Base-by-base conservation (phyloP, 2,797 vertebrate genomes). In the Hoplostethus mediterraneus region DNA sequence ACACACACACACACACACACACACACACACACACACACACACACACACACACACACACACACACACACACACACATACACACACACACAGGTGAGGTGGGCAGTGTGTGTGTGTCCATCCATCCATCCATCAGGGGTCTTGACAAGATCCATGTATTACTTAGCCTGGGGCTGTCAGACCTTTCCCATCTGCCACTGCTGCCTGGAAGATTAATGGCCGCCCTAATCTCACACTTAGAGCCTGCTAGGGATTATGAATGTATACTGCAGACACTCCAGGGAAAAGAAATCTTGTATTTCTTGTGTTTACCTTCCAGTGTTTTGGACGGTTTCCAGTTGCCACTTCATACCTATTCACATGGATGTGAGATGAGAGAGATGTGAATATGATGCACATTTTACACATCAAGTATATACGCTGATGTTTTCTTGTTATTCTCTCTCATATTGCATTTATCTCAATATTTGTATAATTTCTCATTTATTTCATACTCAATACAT, bases 141-240 rank as follows among this genome's bases (percentile, higher is more conserved):
- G 87, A 91, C 88, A 90, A 80, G 86, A 78, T 86, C 81, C 80
- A 87, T 90, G 90, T 87, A 88, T 90, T 86, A 91, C 74, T 89
- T 85, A 85, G 76, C 82, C 87, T 68, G 71, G 66, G 52, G 72
- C 81, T 88, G 89, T 86, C 87, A 73, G 75, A 82, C 61, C 79
- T 80, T 80, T 71, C 78, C 80, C 71, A 89, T 79, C 76, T 84
- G 52, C 77, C 66, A 61, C 59, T 38, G 79, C 83, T 73, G 80
- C 66, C 71, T 67, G 57, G 65, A 82, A 90, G 90, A 93, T 91
- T 86, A 90, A 92, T 90, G 87, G 57, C 60, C 12, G 30, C 77
- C 77, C 61, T 85, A 81, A 87, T 82, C 73, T 63, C 52, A 82
- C 83, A 75, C 79, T 82, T 79, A 77, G 75, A 73, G 77, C 70